Evolutionary conservation across 2,888 invertebrate genomes (phyloP).

Genomic region (Metopia argyrocephala): DNA sequence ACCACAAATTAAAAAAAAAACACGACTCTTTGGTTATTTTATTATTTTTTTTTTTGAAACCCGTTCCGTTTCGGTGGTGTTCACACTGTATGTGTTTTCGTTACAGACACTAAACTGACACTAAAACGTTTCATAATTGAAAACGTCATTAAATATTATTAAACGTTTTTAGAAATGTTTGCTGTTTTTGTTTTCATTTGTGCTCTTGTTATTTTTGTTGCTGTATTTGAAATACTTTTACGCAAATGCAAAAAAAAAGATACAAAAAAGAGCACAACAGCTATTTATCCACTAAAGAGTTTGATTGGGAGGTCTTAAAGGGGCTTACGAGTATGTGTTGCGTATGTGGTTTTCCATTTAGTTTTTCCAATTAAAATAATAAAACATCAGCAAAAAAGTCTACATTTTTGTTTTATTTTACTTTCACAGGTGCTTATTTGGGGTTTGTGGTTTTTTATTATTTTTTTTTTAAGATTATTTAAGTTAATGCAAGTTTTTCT

Average conservation of each 20-base stretch:
- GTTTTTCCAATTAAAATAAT: conserved; percentile 28
- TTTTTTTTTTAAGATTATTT: too few relatives aligned
- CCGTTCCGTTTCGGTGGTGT: conserved; percentile 40
- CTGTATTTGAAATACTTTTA: neutral
- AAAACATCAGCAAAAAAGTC: conserved; percentile 1
- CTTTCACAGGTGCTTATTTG: conserved; percentile 44
- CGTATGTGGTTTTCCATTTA: conserved; percentile 34
- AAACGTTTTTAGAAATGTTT: conserved; percentile 30
- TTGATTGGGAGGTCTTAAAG: neutral
- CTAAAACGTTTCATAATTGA: conserved; percentile 60
- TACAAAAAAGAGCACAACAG: neutral
- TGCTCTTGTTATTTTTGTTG: conserved; percentile 27
- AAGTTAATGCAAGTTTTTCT: too few relatives aligned
- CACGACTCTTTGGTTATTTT: neutral
- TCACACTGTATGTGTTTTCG: conserved; percentile 34
- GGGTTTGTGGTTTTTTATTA: too few relatives aligned
- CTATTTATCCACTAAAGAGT: neutral
- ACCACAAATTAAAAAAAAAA: conserved; percentile 4
- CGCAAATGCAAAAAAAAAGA: conserved; percentile 41
- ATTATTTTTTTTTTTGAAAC: neutral
- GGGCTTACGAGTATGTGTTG: neutral
- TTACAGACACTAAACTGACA: conserved; percentile 59
- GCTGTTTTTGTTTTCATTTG: conserved; percentile 1
- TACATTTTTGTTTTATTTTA: conserved; percentile 18
- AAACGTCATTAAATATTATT: conserved; percentile 60